Base-by-base conservation (phyloP, 2,113 vertebrate genomes). In the Aepyceros melampus region DNA sequence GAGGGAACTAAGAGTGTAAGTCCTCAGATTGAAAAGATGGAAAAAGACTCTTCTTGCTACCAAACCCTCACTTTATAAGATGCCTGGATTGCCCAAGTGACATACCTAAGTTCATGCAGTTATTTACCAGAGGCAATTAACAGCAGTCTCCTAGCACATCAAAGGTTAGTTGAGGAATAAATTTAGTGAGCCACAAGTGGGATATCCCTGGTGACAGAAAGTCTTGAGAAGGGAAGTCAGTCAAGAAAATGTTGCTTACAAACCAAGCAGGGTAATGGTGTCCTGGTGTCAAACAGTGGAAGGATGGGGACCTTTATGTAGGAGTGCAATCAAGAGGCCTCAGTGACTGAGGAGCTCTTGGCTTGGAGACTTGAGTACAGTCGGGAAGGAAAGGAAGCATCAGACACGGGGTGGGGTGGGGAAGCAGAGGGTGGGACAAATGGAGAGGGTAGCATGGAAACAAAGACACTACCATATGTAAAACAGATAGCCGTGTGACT, bases 161-260 rank as follows among this genome's bases (percentile, higher is more conserved):
- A 96, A 97, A 95, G 95, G 79, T 96, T 87, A 90, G 67, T 45
- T 84, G 92, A 92, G 51, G 79, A 96, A 85, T 94, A 97, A 84
- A 92, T 93, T 91, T 74, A 16, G 31, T 90, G 81, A 96, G 79
- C 47, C 79, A 33, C 82, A 92, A 90, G 83, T 49, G 16, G 45
- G 58, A 33, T 33, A 23, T 96, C 92, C 40, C 96, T 21, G 29
- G 84, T 67, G 91, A 89, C 49, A 94, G 40, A 36, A 31, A 83
- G 83, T 90, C 27, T 81, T 17, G 27, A 71, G 88, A 53, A 90
- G 33, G 43, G 27, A 82, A 90, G 14, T 33, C 53, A 53, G 9
- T 53, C 9, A 21, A 47, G 47, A 94, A 12, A 36, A 58, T 64
- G 29, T 2, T n/a, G 40, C 79, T n/a, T 7, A 47, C 27, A 21